phyloP scores from a whole-genome alignment of 2,797 vertebrate species.

The Cercopithecus mitis region DNA sequence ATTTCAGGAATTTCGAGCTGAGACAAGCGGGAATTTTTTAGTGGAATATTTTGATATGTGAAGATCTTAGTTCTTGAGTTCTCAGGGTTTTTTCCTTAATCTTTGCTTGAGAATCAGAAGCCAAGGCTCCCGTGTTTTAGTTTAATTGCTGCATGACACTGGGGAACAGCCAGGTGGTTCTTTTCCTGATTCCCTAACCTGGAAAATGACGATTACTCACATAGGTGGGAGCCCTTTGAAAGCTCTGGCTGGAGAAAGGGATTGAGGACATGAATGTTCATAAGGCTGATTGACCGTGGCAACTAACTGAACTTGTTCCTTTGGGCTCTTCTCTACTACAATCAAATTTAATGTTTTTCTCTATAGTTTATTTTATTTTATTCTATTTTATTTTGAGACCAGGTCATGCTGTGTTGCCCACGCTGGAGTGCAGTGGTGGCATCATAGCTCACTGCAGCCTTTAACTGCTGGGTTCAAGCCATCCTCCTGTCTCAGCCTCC shows the following conservation, averaged over 20 bases:
- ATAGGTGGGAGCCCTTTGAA: not conserved
- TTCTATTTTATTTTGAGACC: not conserved
- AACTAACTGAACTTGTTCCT: constrained; percentile 29
- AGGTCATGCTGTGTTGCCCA: not conserved
- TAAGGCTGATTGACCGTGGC: not conserved
- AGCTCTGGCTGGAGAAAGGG: not conserved
- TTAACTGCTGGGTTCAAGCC: not conserved
- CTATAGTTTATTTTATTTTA: not conserved
- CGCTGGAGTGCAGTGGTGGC: not conserved
- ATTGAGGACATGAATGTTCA: not conserved
- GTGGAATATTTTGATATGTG: not conserved
- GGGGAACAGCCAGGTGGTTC: not conserved
- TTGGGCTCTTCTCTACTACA: not conserved
- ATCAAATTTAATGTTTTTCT: not conserved
- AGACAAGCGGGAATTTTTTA: not conserved
- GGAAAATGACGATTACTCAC: not conserved
- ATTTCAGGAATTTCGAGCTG: not conserved
- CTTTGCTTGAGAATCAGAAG: not conserved
- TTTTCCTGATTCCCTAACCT: not conserved
- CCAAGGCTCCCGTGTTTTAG: not conserved
- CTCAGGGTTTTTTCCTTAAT: not conserved
- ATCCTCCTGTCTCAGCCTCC: not conserved
- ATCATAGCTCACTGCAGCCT: not conserved
- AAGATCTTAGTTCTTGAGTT: not conserved
- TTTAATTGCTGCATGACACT: not conserved